A percentile compares a stretch with the other conserved stretches of the same genome.
Conservation (phyloP, 2,888 invertebrate species). For the Hemistola chrysoprasaria region DNA sequence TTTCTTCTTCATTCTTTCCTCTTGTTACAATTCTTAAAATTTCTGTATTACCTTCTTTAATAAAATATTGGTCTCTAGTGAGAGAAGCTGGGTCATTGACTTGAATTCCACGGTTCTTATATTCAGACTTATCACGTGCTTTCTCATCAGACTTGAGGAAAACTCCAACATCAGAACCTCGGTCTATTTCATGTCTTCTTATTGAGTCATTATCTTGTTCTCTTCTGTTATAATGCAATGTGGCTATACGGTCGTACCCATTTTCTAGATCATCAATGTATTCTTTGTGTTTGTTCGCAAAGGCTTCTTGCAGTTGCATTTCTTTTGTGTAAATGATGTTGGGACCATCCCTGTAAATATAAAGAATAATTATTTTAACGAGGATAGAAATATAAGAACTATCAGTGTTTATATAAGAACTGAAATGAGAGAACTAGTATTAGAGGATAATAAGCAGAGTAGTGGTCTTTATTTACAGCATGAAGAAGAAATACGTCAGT, state of each 20-base stretch:
- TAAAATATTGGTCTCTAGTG: constrained; percentile 88
- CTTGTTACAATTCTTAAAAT: constrained; percentile 90
- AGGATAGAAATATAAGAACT: too few species aligned
- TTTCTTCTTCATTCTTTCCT: constrained; percentile 85
- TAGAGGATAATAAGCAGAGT: too few species aligned
- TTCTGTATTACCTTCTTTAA: constrained; percentile 93
- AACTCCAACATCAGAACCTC: constrained; percentile 85
- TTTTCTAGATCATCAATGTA: constrained; percentile 83
- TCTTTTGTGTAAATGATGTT: constrained; percentile 81
- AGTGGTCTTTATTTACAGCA: too few species aligned
- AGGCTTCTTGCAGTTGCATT: constrained; percentile 76
- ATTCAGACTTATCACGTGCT: constrained; percentile 57
- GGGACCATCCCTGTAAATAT: constrained; percentile 73
- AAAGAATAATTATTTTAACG: too few species aligned
- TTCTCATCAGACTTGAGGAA: constrained; percentile 69
- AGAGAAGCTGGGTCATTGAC: constrained; percentile 63
- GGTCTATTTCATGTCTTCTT: constrained; percentile 88
- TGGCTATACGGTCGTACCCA: constrained; percentile 77
- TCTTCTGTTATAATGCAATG: constrained; percentile 67
- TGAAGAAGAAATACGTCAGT: background rate
- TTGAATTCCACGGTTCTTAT: constrained; percentile 52
- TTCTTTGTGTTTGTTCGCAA: constrained; percentile 77
- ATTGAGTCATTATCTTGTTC: constrained; percentile 88
- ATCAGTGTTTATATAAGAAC: too few species aligned
- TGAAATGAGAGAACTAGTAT: too few species aligned